Percentiles rank a stretch among this genome's conserved stretches.
Conservation (phyloP, 1,140 invertebrate species). For the Drosophila obscura region DNA sequence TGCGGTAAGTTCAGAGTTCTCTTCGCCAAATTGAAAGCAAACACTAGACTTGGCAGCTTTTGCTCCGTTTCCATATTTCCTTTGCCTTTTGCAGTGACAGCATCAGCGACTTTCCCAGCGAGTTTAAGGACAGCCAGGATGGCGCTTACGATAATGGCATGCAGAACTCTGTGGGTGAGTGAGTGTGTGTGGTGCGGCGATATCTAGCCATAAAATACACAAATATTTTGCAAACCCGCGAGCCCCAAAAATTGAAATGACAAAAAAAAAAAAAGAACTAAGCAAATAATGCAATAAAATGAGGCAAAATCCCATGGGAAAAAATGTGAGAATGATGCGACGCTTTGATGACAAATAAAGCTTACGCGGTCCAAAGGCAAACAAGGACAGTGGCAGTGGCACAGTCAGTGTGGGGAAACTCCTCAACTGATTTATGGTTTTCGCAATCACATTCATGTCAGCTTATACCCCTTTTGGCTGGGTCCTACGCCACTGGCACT, state of each 20-base stretch:
- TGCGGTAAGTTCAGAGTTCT: constrained; percentile 86
- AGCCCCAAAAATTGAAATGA: constrained; percentile 64
- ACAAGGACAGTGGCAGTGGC: constrained; percentile 3
- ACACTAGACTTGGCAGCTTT: constrained; percentile 24
- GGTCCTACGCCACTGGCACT: neutral
- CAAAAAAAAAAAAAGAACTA: constrained; percentile 52
- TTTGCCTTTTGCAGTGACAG: constrained; percentile 81
- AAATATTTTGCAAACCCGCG: constrained; percentile 68
- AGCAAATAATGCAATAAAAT: constrained; percentile 78
- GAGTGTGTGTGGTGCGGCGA: neutral
- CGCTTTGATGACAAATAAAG: constrained; percentile 63
- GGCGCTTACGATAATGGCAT: constrained; percentile 84
- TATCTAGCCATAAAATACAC: constrained; percentile 52
- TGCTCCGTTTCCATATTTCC: neutral
- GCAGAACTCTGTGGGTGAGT: constrained; percentile 86
- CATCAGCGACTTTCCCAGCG: constrained; percentile 86
- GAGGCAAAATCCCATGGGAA: constrained; percentile 33
- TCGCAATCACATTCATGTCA: no score
- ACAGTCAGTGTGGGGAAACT: no score
- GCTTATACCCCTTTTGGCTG: no score
- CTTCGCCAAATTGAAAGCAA: constrained; percentile 32
- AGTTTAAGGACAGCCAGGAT: constrained; percentile 84
- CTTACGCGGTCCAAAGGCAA: constrained; percentile 37
- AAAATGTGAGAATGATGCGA: constrained; percentile 41
- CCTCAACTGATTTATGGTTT: no score